Evolutionary conservation across 2,888 invertebrate species (phyloP).

Genomic region (Parnassius mnemosyne): DNA sequence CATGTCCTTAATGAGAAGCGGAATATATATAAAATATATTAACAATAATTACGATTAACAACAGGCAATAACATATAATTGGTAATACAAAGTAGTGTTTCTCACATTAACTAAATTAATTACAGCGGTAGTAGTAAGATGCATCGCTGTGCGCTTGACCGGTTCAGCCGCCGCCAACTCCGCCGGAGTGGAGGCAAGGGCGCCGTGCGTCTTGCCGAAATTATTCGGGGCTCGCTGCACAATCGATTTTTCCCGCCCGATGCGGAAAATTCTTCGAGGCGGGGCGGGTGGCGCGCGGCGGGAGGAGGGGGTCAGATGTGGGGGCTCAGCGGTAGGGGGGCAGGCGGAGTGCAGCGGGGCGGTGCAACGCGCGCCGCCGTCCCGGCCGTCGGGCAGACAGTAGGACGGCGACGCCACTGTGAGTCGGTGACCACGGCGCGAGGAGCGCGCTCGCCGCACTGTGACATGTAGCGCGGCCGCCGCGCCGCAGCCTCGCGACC

Average conservation of each 20-base stretch:
- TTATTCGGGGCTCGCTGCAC: conserved; percentile 80
- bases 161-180: conserved; percentile 40
- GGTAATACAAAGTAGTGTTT: neutral
- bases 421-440: conserved; percentile 79
- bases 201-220: conserved; percentile 81
- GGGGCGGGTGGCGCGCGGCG: conserved; percentile 63
- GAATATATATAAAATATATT: no score
- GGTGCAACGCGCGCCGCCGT: conserved; percentile 77
- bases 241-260: conserved; percentile 81
- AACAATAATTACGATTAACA: no score
- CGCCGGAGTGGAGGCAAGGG: conserved; percentile 65
- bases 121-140: conserved; percentile 41
- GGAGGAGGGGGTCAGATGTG: conserved; percentile 54
- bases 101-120: conserved; percentile 15
- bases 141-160: conserved; percentile 56
- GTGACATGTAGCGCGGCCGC: conserved; percentile 74
- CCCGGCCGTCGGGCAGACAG: conserved; percentile 74
- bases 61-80: no score
- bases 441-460: conserved; percentile 76
- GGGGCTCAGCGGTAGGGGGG: conserved; percentile 63
- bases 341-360: conserved; percentile 78
- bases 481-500: conserved; percentile 71
- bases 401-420: conserved; percentile 80
- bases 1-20: no score
- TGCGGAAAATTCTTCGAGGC: conserved; percentile 79